A percentile compares a stretch with the other conserved stretches of the same genome.
These are phyloP conservation scores for Sipunculus nudus DNA, from an alignment of 2,888 invertebrate species.

Conservation along the genomic window DNA sequence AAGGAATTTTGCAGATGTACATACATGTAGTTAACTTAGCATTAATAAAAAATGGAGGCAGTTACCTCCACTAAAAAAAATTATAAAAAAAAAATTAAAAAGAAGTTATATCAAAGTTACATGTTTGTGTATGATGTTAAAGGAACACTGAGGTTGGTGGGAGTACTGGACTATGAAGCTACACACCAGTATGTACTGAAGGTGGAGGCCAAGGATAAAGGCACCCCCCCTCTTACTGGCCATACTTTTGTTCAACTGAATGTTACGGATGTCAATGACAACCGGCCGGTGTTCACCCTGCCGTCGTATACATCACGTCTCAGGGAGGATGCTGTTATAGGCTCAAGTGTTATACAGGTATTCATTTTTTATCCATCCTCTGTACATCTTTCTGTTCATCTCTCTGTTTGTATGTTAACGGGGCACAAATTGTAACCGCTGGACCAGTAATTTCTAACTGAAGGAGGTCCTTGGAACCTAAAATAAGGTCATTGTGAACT, in stretches of 20 bases:
- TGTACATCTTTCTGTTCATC: too few species aligned
- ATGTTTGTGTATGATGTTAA: constrained; percentile 20
- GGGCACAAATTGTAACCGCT: neutral
- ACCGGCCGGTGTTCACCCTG: constrained; percentile 56
- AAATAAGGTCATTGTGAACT: too few species aligned
- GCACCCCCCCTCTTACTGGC: constrained; percentile 83
- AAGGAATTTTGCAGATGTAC: too few species aligned
- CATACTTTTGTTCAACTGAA: constrained; percentile 87
- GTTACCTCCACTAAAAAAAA: too few species aligned
- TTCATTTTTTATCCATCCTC: constrained; percentile 22
- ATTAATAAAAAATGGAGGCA: too few species aligned
- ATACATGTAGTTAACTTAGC: too few species aligned
- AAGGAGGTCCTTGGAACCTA: too few species aligned
- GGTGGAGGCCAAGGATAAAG: constrained; percentile 84
- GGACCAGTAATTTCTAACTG: too few species aligned
- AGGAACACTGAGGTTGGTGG: constrained; percentile 81
- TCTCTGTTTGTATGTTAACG: too few species aligned
- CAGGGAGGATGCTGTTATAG: constrained; percentile 80
- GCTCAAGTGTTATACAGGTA: constrained; percentile 76
- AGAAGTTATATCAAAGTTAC: too few species aligned
- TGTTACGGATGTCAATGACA: constrained; percentile 62
- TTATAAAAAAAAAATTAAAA: too few species aligned
- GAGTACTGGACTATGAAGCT: constrained; percentile 86
- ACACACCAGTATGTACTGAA: constrained; percentile 83
- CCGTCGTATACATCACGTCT: constrained; percentile 49